A percentile compares a stretch with the other conserved stretches of the same genome.
These are phyloP conservation scores for Spongia lamella DNA, from an alignment of 37 sponge, comb jelly and placozoan genomes.

Conservation along the genomic window DNA sequence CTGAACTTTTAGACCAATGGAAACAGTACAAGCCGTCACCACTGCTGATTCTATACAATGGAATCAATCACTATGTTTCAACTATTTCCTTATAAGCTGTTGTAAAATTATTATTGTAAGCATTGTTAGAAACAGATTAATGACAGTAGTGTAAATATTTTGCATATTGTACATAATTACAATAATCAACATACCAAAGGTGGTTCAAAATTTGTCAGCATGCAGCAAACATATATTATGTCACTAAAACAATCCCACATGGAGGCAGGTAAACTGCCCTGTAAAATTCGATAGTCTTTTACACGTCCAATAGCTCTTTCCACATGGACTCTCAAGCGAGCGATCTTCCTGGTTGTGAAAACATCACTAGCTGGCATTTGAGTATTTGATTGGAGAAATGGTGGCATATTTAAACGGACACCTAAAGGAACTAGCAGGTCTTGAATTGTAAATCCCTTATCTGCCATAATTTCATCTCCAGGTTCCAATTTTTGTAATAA, in stretches of 20 bases:
- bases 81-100: no score
- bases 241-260: constrained; percentile 17
- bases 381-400: background rate
- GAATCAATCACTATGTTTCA: no score
- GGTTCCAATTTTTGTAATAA: constrained; percentile 38
- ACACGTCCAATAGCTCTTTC: constrained; percentile 36
- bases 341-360: constrained; percentile 20
- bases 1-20: no score
- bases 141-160: no score
- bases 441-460: constrained; percentile 35
- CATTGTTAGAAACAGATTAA: no score
- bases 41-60: no score
- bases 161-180: no score
- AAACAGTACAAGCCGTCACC: no score
- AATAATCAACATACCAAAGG: no score
- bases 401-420: constrained; percentile 31
- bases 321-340: constrained; percentile 22
- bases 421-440: constrained; percentile 12
- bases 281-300: constrained; percentile 23
- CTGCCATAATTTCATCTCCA: constrained; percentile 63
- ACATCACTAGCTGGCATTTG: background rate
- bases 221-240: constrained; percentile 19
- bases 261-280: constrained; percentile 7
- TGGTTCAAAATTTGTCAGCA: constrained; percentile 24
- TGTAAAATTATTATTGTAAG: no score